Evolutionary conservation across 2,797 vertebrate species (phyloP).

Genomic region (Phoxinus dragarum): DNA sequence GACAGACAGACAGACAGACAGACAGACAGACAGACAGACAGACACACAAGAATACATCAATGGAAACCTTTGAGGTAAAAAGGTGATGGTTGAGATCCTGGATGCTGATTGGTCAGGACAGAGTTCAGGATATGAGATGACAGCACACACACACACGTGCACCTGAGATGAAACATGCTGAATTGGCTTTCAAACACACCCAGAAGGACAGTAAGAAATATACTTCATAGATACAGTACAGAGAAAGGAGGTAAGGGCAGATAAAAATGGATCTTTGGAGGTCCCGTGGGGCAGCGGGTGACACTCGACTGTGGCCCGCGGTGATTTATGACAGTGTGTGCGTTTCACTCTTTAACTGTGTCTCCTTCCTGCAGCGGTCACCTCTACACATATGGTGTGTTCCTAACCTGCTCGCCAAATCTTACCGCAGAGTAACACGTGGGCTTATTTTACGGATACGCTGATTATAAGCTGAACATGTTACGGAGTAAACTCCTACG

Average conservation of each 20-base stretch:
- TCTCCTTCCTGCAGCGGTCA: conserved; percentile 57
- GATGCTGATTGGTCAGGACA: background rate
- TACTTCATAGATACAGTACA: conserved; percentile 15
- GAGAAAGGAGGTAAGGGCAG: conserved; percentile 44
- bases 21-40: too few relatives aligned
- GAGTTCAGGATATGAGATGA: background rate
- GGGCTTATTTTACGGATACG: conserved; percentile 25
- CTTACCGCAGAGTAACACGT: background rate
- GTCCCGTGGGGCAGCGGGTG: conserved; percentile 40
- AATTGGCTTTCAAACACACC: conserved; percentile 25
- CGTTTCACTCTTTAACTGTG: conserved; percentile 53
- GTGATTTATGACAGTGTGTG: conserved; percentile 60
- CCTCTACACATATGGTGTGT: conserved; percentile 62
- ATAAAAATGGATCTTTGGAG: conserved; percentile 48
- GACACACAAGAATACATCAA: background rate
- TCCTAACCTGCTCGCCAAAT: conserved; percentile 51
- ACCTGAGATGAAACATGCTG: conserved; percentile 31
- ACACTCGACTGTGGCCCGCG: conserved; percentile 34
- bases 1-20: too few relatives aligned
- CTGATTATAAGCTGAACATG: background rate
- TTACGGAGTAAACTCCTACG: background rate
- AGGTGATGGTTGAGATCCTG: background rate
- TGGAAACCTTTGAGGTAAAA: background rate
- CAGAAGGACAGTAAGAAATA: conserved; percentile 32
- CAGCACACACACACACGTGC: background rate